These are phyloP conservation scores for Eretmochelys imbricata DNA, from an alignment of 2,113 vertebrate species.

Conservation along the genomic window DNA sequence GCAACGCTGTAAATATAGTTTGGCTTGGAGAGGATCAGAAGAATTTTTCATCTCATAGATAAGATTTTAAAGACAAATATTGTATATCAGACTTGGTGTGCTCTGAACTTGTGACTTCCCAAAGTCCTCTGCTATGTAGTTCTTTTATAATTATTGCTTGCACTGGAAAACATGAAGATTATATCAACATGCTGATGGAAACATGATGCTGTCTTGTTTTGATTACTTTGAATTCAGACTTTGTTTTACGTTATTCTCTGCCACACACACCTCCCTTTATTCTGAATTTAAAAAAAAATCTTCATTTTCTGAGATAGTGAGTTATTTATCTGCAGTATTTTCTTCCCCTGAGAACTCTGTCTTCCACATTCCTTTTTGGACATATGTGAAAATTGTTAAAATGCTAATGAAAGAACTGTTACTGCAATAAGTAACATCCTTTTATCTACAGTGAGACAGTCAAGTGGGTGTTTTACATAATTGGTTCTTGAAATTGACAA, in stretches of 20 bases:
- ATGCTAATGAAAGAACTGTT: background rate
- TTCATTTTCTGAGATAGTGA: background rate
- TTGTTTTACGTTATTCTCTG: background rate
- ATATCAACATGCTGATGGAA: background rate
- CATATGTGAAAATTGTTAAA: conserved; percentile 14
- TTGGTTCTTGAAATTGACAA: conserved; percentile 21
- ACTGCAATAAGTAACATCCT: background rate
- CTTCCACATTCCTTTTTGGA: background rate
- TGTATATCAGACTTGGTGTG: background rate
- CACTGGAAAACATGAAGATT: background rate
- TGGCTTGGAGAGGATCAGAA: background rate
- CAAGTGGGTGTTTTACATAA: background rate
- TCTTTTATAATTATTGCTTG: background rate
- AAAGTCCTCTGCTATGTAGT: background rate
- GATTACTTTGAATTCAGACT: background rate
- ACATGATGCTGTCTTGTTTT: background rate
- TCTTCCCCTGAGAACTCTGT: background rate
- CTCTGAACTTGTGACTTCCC: background rate
- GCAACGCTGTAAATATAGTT: background rate
- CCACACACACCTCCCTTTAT: background rate
- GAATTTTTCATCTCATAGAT: background rate
- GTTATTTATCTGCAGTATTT: background rate
- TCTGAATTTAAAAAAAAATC: background rate
- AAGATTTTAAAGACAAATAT: background rate
- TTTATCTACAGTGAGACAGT: conserved; percentile 2